Conservation (phyloP, 1,140 invertebrate genomes). For the Planococcus citri region DNA sequence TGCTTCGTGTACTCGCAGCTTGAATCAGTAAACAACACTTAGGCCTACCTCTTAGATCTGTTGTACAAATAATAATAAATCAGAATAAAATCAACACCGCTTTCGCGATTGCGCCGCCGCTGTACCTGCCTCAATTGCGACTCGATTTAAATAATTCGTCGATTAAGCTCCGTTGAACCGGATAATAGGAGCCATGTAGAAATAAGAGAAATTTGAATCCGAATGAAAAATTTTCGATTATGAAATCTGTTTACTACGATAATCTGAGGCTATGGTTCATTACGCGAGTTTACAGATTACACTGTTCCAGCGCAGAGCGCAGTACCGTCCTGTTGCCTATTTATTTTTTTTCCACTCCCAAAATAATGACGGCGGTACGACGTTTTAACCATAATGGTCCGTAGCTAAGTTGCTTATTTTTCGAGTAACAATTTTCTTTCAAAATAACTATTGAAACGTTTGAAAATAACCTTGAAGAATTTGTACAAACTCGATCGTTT, state of each 20-base stretch:
- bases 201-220: constrained; percentile 4
- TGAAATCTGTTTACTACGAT: neutral
- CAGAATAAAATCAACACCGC: neutral
- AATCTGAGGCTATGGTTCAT: neutral
- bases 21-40: too few relatives aligned
- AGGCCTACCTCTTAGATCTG: too few relatives aligned
- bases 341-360: neutral
- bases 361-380: neutral
- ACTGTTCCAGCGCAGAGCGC: neutral
- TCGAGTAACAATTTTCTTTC: neutral
- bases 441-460: neutral
- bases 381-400: neutral
- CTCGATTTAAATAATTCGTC: neutral
- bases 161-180: neutral
- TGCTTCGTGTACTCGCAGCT: too few relatives aligned
- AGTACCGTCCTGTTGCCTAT: neutral
- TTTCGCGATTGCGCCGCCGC: neutral
- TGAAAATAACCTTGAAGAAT: neutral
- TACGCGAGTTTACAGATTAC: neutral
- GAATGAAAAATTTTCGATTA: neutral
- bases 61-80: too few relatives aligned
- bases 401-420: neutral
- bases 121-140: neutral
- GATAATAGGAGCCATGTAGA: neutral
- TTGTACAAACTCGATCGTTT: neutral